phyloP scores from a whole-genome alignment of 2,113 vertebrate genomes.

The Tursiops truncatus region DNA sequence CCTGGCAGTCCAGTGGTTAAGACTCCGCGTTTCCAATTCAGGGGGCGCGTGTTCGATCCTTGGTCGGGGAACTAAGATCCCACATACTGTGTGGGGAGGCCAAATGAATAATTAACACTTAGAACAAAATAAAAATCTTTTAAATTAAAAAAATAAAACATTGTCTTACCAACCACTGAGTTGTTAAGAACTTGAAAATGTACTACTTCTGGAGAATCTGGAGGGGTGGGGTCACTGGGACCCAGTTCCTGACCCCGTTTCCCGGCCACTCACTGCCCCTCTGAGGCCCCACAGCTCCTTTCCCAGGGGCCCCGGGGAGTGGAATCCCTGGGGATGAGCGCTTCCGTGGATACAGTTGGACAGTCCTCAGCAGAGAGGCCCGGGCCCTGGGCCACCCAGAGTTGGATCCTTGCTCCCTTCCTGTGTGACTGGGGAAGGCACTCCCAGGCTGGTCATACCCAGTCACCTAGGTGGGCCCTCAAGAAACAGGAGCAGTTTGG shows the following conservation, averaged over 20 bases:
- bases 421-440: neutral
- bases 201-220: neutral
- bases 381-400: neutral
- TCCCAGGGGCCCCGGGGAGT: too few species aligned
- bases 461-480: neutral
- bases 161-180: neutral
- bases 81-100: too few species aligned
- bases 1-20: too few species aligned
- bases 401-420: neutral
- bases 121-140: too few species aligned
- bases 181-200: neutral
- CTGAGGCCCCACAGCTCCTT: neutral
- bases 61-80: too few species aligned
- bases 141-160: neutral
- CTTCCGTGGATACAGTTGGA: neutral
- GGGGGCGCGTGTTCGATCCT: too few species aligned
- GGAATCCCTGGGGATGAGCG: neutral
- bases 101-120: too few species aligned
- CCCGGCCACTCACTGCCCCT: neutral
- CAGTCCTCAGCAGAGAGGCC: neutral
- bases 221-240: neutral
- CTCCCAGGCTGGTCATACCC: neutral
- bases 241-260: too few species aligned
- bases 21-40: too few species aligned
- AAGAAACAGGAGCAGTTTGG: neutral